Evolutionary conservation across 1,140 invertebrate species (phyloP).

Genomic region (Drosophila mayri): DNA sequence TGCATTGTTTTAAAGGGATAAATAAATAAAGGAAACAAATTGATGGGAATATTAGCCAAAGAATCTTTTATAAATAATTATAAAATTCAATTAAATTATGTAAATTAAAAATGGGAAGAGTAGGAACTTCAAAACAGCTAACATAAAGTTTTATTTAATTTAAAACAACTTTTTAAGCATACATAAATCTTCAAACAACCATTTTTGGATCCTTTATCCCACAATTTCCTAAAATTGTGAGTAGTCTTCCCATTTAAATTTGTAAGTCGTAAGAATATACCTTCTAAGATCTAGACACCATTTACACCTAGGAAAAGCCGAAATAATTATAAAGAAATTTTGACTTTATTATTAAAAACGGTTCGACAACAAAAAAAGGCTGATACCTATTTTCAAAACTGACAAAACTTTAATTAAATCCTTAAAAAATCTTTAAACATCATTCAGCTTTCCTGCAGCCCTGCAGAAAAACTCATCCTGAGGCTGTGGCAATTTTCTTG

Average conservation of each 20-base stretch:
- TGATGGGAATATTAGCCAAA: background rate
- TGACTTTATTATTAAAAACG: too few species aligned
- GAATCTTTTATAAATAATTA: background rate
- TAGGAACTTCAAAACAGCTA: background rate
- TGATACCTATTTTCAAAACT: background rate
- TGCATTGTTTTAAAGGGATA: conserved; percentile 6
- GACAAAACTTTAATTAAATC: background rate
- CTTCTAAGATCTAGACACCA: too few species aligned
- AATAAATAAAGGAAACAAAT: conserved; percentile 1
- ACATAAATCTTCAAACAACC: too few species aligned
- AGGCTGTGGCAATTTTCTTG: conserved; percentile 39
- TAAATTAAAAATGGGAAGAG: too few species aligned
- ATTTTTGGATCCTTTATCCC: too few species aligned
- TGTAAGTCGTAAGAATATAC: too few species aligned
- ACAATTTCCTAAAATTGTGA: too few species aligned
- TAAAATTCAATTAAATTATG: background rate
- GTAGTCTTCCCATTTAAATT: too few species aligned
- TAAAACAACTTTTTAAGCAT: background rate
- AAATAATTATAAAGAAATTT: too few species aligned
- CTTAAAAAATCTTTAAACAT: background rate
- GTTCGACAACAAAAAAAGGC: too few species aligned
- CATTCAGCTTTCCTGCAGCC: background rate
- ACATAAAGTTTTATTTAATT: background rate
- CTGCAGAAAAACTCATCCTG: conserved; percentile 23
- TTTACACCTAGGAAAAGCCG: too few species aligned